Evolutionary conservation across 1,140 invertebrate species (phyloP).

Genomic region (Bombus cullumanus): DNA sequence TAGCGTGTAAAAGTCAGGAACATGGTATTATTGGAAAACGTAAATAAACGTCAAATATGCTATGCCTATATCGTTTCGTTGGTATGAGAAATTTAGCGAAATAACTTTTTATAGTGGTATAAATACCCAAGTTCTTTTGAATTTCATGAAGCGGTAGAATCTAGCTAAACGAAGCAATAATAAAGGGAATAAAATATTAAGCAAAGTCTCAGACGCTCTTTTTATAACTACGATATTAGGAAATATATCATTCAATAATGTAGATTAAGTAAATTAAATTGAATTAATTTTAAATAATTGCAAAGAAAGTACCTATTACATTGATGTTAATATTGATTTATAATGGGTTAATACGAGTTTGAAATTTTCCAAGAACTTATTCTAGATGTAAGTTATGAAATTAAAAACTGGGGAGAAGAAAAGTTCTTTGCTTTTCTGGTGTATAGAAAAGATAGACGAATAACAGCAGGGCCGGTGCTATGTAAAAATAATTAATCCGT

Average conservation of each 20-base stretch:
- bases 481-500: slow-evolving; percentile 49
- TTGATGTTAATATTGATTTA: neutral
- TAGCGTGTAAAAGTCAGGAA: neutral
- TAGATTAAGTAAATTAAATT: too few species aligned
- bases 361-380: neutral
- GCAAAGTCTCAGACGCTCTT: too few species aligned
- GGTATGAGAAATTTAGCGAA: neutral
- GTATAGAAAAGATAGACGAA: neutral
- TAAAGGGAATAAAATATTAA: too few species aligned
- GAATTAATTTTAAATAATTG: too few species aligned
- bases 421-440: neutral
- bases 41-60: neutral
- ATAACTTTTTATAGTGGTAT: neutral
- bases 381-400: too few species aligned
- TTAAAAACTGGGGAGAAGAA: neutral
- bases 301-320: neutral
- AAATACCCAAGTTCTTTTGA: too few species aligned
- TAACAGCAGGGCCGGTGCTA: neutral
- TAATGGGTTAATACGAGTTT: neutral
- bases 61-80: too few species aligned
- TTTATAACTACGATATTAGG: too few species aligned
- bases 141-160: too few species aligned
- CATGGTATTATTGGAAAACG: neutral
- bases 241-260: too few species aligned
- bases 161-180: too few species aligned